Percentiles rank a stretch among this genome's conserved stretches.
These are phyloP conservation scores for Zosterops pallidus DNA, from an alignment of 2,113 vertebrate species.

Conservation along the genomic window DNA sequence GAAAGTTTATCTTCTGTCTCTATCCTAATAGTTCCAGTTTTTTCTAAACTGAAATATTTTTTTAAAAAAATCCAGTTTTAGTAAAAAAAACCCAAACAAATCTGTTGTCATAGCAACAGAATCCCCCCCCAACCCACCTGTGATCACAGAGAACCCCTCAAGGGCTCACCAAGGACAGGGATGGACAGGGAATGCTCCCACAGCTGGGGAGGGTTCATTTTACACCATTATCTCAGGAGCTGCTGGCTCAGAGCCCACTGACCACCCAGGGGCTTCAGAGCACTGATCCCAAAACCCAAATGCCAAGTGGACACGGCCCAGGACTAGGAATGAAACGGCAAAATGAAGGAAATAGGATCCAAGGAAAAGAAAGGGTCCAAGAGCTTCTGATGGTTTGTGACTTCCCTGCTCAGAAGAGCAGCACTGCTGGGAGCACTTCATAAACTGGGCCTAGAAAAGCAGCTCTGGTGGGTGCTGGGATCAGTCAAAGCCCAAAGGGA, in stretches of 20 bases:
- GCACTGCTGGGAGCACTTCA: not conserved
- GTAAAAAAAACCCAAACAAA: not conserved
- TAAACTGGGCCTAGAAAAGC: not conserved
- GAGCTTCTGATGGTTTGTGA: not conserved
- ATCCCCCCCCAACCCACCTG: too few relatives aligned
- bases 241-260: not conserved
- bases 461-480: not conserved
- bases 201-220: not conserved
- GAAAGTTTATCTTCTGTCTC: not conserved
- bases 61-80: not conserved
- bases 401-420: not conserved
- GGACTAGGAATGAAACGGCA: not conserved
- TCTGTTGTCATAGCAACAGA: not conserved
- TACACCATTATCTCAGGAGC: not conserved
- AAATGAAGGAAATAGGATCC: not conserved
- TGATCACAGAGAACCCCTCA: accelerated
- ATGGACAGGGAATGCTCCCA: not conserved
- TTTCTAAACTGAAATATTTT: not conserved
- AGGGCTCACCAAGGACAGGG: accelerated
- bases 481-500: not conserved
- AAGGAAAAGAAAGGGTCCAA: not conserved
- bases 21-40: not conserved
- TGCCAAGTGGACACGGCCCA: not conserved
- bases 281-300: not conserved
- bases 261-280: not conserved